phyloP scores from a whole-genome alignment of 2,113 vertebrate genomes.

The Bagarius yarrelli region DNA sequence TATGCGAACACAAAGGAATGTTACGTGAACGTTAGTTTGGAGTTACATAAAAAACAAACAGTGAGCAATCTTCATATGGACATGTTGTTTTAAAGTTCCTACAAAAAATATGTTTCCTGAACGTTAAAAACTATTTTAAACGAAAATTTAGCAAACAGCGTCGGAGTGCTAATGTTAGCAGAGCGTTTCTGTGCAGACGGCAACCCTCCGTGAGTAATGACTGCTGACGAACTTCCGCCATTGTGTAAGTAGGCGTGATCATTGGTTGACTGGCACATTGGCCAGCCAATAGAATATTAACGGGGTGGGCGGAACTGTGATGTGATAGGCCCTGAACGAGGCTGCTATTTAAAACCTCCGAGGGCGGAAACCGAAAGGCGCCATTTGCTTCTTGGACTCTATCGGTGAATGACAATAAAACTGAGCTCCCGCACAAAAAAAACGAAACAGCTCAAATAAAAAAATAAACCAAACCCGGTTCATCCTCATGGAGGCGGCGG shows the following conservation, averaged over 20 bases:
- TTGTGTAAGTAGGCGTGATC: conserved; percentile 23
- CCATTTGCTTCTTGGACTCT: conserved; percentile 66
- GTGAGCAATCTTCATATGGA: not conserved
- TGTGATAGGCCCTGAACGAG: conserved; percentile 32
- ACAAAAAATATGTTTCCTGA: not conserved
- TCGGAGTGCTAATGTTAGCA: not conserved
- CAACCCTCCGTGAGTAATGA: conserved; percentile 8
- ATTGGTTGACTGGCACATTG: not conserved
- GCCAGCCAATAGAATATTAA: conserved; percentile 50
- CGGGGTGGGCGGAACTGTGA: not conserved
- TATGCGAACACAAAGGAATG: not conserved
- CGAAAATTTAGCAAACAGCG: not conserved
- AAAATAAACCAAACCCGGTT: conserved; percentile 52
- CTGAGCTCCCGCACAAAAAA: conserved; percentile 7
- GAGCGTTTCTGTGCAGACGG: not conserved
- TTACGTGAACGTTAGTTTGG: not conserved
- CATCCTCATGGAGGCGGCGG: conserved; percentile 68
- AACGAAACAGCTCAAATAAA: conserved; percentile 22
- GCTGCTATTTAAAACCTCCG: conserved; percentile 59
- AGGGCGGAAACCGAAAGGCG: conserved; percentile 66
- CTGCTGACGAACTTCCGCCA: not conserved
- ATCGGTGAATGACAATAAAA: conserved; percentile 38
- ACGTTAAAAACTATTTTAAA: not conserved
- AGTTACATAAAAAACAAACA: not conserved
- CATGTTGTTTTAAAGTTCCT: not conserved